Conservation (phyloP, 2,797 vertebrate genomes). For the Smutsia temminckii region DNA sequence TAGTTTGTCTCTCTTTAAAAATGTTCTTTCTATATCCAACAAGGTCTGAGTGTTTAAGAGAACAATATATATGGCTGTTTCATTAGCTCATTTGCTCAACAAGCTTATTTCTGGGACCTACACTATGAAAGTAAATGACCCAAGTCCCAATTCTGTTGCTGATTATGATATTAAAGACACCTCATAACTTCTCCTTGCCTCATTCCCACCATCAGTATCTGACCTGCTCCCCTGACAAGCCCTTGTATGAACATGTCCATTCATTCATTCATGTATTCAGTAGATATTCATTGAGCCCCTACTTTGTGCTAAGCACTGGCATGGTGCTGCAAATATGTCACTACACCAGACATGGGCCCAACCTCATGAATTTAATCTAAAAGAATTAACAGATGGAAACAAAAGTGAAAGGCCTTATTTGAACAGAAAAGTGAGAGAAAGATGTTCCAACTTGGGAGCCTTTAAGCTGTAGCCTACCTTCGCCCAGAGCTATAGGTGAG, state of each 20-base stretch:
- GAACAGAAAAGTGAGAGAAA: background rate
- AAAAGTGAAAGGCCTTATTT: slow-evolving; percentile 23
- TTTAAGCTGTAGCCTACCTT: background rate
- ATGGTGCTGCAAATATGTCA: background rate
- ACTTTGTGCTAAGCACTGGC: background rate
- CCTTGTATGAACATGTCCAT: background rate
- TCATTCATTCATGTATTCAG: background rate
- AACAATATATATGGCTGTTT: slow-evolving; percentile 23
- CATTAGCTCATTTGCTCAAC: slow-evolving; percentile 9
- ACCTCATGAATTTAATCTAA: background rate
- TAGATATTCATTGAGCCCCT: background rate
- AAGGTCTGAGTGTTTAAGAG: slow-evolving; percentile 25
- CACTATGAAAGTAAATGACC: background rate
- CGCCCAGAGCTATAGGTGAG: background rate
- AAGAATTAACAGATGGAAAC: background rate
- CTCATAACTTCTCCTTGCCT: background rate
- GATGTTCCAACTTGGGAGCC: background rate
- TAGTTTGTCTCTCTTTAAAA: slow-evolving; percentile 24
- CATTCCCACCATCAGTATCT: background rate
- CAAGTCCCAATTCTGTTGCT: background rate
- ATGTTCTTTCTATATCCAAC: slow-evolving; percentile 35
- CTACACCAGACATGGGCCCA: background rate
- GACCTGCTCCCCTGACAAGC: background rate
- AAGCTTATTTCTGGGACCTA: background rate
- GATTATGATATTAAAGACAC: background rate